These are phyloP conservation scores for Diogma glabrata DNA, from an alignment of 2,888 invertebrate genomes.

Conservation along the genomic window DNA sequence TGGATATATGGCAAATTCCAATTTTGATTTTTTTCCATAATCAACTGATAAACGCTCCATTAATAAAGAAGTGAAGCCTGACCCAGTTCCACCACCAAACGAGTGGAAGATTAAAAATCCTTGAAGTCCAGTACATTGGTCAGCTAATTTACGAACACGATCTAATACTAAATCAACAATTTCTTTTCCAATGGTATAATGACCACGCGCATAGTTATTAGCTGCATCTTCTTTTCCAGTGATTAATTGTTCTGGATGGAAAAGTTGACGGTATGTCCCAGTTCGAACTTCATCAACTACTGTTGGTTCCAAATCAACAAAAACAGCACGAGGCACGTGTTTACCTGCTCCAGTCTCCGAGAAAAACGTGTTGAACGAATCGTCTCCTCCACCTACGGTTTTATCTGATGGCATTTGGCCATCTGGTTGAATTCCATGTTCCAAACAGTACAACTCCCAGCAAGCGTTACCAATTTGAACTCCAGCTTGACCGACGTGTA, in stretches of 20 bases:
- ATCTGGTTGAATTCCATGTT: conserved; percentile 75
- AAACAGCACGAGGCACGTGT: conserved; percentile 80
- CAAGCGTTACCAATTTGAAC: conserved; percentile 81
- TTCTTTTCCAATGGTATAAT: conserved; percentile 86
- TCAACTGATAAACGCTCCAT: conserved; percentile 88
- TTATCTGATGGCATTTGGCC: conserved; percentile 79
- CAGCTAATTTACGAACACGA: conserved; percentile 67
- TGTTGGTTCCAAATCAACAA: conserved; percentile 86
- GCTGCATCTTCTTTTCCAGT: conserved; percentile 90
- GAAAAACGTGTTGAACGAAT: conserved; percentile 69
- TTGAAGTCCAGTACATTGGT: conserved; percentile 76
- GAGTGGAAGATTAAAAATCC: conserved; percentile 91
- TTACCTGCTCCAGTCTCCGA: conserved; percentile 69
- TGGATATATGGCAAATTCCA: conserved; percentile 90
- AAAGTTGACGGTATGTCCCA: conserved; percentile 71
- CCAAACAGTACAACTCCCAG: conserved; percentile 77
- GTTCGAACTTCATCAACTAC: conserved; percentile 80
- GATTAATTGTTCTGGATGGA: conserved; percentile 86
- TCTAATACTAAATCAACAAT: conserved; percentile 76
- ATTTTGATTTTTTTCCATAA: conserved; percentile 87
- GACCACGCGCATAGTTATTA: conserved; percentile 89
- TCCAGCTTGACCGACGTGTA: conserved; percentile 77
- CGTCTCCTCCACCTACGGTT: conserved; percentile 59
- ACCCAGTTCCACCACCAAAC: conserved; percentile 83
- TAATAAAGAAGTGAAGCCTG: conserved; percentile 82